Conservation (phyloP, 2,888 invertebrate genomes). For the Heliconius ethilla region DNA sequence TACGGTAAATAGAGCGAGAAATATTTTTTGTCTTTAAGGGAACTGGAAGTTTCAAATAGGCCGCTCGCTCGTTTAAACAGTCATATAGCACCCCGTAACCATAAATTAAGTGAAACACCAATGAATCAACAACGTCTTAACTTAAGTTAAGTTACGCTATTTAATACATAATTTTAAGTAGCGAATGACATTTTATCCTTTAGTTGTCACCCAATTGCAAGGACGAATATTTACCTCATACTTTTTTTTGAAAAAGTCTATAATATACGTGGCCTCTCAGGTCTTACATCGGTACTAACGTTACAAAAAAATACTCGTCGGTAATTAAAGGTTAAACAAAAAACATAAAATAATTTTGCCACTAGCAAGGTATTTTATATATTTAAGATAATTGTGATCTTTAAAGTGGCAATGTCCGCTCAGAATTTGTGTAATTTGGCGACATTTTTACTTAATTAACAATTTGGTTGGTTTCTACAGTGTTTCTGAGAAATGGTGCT, state of each 20-base stretch:
- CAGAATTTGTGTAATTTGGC: slow-evolving; percentile 35
- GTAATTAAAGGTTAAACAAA: not conserved
- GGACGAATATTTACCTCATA: too few relatives aligned
- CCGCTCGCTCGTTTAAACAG: slow-evolving; percentile 1
- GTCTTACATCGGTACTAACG: not conserved
- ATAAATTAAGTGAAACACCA: not conserved
- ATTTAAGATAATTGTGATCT: slow-evolving; percentile 29
- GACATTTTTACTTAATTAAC: slow-evolving; percentile 40
- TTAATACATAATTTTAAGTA: not conserved
- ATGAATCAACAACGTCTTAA: not conserved
- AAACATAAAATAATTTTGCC: not conserved
- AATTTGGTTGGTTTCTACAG: slow-evolving; percentile 29
- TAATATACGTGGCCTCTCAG: not conserved
- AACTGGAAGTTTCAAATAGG: not conserved
- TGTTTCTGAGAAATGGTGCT: slow-evolving; percentile 36
- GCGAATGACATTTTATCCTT: not conserved
- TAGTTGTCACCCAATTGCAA: not conserved
- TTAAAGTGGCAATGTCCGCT: slow-evolving; percentile 19
- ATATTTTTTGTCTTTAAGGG: not conserved
- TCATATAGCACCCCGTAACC: slow-evolving; percentile 11
- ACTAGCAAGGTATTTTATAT: slow-evolving; percentile 10
- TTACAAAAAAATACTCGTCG: not conserved
- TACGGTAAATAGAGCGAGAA: not conserved
- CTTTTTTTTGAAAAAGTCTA: too few relatives aligned
- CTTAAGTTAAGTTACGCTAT: not conserved